Percentiles rank a stretch among this genome's conserved stretches.
These are phyloP conservation scores for Antheraea pernyi DNA, from an alignment of 1,140 invertebrate genomes.

Conservation along the genomic window DNA sequence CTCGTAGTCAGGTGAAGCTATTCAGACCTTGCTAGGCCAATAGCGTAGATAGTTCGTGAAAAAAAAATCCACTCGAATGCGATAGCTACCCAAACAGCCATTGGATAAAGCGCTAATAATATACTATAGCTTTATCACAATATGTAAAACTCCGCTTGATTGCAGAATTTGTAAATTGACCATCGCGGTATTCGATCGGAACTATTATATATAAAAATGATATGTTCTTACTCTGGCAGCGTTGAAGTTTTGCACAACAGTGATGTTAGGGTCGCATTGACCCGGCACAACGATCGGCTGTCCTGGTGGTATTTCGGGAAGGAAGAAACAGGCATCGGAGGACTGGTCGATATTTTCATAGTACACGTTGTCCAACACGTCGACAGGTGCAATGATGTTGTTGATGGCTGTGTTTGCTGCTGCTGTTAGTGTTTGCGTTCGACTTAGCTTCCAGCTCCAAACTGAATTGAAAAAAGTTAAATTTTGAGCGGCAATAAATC, in stretches of 20 bases:
- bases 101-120: no score
- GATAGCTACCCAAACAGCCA: no score
- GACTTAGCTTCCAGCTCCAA: slow-evolving; percentile 60
- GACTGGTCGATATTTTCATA: slow-evolving; percentile 42
- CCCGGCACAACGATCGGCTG: slow-evolving; percentile 43
- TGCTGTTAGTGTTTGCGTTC: slow-evolving; percentile 33
- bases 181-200: no score
- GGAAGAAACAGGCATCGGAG: slow-evolving; percentile 43
- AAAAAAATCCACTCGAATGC: no score
- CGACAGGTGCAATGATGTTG: slow-evolving; percentile 27
- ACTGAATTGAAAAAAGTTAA: slow-evolving; percentile 31
- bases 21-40: no score
- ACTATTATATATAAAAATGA: background rate
- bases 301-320: slow-evolving; percentile 32
- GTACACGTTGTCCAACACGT: slow-evolving; percentile 45
- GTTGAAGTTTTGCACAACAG: slow-evolving; percentile 39
- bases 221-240: slow-evolving; percentile 34
- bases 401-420: slow-evolving; percentile 35
- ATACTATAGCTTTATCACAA: no score
- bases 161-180: no score
- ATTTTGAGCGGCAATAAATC: background rate
- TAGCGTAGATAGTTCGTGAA: no score
- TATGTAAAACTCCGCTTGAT: no score
- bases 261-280: slow-evolving; percentile 46
- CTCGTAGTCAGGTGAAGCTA: no score